These are phyloP conservation scores for Metellina segmentata DNA, from an alignment of 2,888 invertebrate species.

Conservation along the genomic window DNA sequence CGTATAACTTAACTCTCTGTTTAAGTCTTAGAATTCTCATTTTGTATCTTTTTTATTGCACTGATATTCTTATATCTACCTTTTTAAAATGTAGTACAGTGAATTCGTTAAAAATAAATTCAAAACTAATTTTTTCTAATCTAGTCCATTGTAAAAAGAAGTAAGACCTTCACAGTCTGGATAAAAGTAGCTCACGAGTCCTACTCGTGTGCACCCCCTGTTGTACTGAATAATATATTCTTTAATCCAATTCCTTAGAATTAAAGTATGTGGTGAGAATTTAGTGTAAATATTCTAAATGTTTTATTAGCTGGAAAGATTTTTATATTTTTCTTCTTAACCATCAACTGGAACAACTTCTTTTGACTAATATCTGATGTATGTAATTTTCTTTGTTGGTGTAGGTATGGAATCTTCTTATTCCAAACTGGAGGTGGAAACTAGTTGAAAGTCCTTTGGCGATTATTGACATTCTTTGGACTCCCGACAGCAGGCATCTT, in stretches of 20 bases:
- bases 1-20: too few species aligned
- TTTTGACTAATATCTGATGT: slow-evolving; percentile 3
- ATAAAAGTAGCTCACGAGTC: too few species aligned
- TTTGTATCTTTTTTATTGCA: too few species aligned
- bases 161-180: too few species aligned
- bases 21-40: too few species aligned
- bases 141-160: too few species aligned
- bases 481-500: slow-evolving; percentile 49
- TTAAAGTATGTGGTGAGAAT: too few species aligned
- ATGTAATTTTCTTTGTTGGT: neutral
- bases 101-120: too few species aligned
- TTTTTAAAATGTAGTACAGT: neutral
- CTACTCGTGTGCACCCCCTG: too few species aligned
- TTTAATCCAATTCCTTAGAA: too few species aligned
- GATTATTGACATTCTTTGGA: slow-evolving; percentile 35
- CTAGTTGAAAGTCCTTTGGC: slow-evolving; percentile 33
- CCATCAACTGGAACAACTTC: neutral
- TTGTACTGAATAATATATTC: too few species aligned
- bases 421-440: slow-evolving; percentile 52
- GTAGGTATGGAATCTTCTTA: slow-evolving; percentile 44
- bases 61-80: neutral
- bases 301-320: neutral
- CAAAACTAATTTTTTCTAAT: too few species aligned
- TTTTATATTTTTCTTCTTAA: neutral
- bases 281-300: neutral